Evolutionary conservation across 2,888 invertebrate genomes (phyloP).

Genomic region (Eretmocerus hayati): DNA sequence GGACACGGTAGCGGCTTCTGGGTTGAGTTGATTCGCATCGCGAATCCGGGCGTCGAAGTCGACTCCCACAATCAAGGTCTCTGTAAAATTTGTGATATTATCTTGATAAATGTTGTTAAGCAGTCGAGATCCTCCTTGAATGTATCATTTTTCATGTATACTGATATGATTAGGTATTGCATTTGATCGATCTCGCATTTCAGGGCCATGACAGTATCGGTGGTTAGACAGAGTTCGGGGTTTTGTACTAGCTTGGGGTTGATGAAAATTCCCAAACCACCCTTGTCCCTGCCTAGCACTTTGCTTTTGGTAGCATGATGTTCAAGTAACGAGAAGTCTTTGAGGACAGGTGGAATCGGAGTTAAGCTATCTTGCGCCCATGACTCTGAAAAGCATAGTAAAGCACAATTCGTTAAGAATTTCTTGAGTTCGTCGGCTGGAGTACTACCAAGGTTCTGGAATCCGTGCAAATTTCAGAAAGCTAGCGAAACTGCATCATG

Average conservation of each 20-base stretch:
- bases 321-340: not conserved
- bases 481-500: too few relatives aligned
- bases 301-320: not conserved
- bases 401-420: not conserved
- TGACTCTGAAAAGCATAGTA: not conserved
- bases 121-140: not conserved
- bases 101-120: not conserved
- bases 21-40: not conserved
- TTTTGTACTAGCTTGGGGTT: not conserved
- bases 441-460: not conserved
- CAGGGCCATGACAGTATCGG: not conserved
- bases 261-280: not conserved
- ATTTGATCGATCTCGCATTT: not conserved
- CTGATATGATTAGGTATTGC: not conserved
- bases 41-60: not conserved
- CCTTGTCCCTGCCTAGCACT: not conserved
- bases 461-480: not conserved
- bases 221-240: not conserved
- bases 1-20: not conserved
- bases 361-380: too few relatives aligned
- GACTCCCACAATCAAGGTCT: not conserved
- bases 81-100: not conserved
- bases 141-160: not conserved
- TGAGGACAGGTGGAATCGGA: not conserved
- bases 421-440: not conserved